Evolutionary conservation across 2,113 vertebrate genomes (phyloP), one percentile per base, ranked within the genome.

Genomic region (Embiotoca jacksoni): DNA sequence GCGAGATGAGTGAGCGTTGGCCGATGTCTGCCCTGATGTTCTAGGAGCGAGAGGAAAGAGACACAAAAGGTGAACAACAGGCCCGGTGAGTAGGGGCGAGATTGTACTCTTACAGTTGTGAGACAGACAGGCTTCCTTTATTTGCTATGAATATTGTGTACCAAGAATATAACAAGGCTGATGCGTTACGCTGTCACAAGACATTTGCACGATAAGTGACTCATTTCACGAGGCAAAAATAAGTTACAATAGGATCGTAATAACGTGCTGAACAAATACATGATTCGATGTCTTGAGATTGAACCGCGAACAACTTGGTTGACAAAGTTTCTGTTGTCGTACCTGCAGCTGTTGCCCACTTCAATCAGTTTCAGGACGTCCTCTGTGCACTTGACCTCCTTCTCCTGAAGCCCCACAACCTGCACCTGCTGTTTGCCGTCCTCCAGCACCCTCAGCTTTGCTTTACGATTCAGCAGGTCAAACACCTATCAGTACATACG

Each of bases 291-390:
- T 23, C 23, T 23, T 23, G 23, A 23, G 23, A 23, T 23, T 23
- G 23, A 23, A 23, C 23, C 23, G 23, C 23, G 23, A 60, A 31
- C 44, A 47, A 50, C 14, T 16, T 13, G 23, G 23, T 23, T 23
- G 8, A 62, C 3, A 32, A 15, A 3, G n/a, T n/a, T 47, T 6
- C 7, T 52, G 35, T 10, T 53, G 55, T 32, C 46, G 0, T 95
- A 99, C 98, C 98, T 98, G 97, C 98, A 99, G 89, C 97, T 97
- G 95, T 99, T 99, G 68, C 98, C 98, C 60, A 98, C 93, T 91
- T 99, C 98, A 85, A 99, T 99, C 75, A 99, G 97, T 76, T 98
- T 98, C 76, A 99, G 93, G 37, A 99, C 98, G 49, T 99, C 98
- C 92, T 99, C 98, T 66, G 97, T 98, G 92, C 97, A 97, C 86